Evolutionary conservation across 2,797 vertebrate genomes (phyloP), one percentile per base, ranked within the genome.

Genomic region (Clarias pachynema): DNA sequence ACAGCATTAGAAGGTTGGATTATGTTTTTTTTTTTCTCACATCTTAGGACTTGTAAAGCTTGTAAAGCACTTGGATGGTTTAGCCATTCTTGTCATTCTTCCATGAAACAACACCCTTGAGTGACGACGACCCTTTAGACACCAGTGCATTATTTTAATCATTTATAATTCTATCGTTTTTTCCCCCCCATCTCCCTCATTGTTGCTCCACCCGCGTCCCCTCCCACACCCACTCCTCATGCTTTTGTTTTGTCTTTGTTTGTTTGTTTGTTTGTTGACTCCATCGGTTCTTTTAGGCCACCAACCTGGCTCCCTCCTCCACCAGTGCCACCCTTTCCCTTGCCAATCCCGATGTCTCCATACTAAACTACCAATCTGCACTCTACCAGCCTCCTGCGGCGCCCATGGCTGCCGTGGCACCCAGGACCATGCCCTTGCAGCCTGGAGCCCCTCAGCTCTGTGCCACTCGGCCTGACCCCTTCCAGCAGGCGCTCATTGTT

Each of bases 401-500:
- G 29, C 97, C 98, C 94, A 97, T 99, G 97, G 97, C 97, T 86
- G 97, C 97, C 20, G 97, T 99, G 94, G 97, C 97, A 94, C 98
- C 98, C 93, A 95, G 98, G 95, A 98, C 96, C 92, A 97, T 99
- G 96, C 97, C 98, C 87, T 94, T 99, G 91, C 98, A 98, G 95
- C 96, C 97, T 0, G 96, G 96, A 86, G 95, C 97, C 6, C 95
- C 98, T 82, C 98, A 98, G 95, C 97, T 99, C 90, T 99, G 98
- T 85, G 95, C 97, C 49, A 93, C 95, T 91, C 97, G 98, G 81
- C 96, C 98, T 0, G 98, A 99, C 95, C 98, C 98, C 94, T 98
- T 99, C 95, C 98, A 99, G 95, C 98, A 99, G 95, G 98, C 98
- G 1, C 97, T 99, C 93, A 99, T 99, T 37, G 98, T 99, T 92